These are phyloP conservation scores for Oplegnathus fasciatus DNA, from an alignment of 2,113 vertebrate genomes.

Conservation along the genomic window DNA sequence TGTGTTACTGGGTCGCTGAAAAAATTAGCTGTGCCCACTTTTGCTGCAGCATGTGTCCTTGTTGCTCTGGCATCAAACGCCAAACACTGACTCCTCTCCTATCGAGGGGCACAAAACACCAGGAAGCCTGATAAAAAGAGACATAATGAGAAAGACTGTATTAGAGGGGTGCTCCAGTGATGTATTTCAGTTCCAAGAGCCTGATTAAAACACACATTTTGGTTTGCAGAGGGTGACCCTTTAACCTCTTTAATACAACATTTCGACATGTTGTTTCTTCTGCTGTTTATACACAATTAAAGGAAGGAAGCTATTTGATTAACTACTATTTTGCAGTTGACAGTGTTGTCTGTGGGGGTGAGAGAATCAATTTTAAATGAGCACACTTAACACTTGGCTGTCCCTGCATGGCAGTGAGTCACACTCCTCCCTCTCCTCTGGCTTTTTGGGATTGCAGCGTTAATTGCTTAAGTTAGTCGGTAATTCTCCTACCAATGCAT, in stretches of 20 bases:
- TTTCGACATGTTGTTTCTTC: neutral
- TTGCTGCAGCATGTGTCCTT: neutral
- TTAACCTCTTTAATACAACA: neutral
- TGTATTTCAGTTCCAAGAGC: neutral
- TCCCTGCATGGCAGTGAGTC: conserved; percentile 10
- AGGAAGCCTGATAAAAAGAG: neutral
- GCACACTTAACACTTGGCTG: conserved; percentile 23
- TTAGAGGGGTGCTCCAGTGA: neutral
- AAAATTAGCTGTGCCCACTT: neutral
- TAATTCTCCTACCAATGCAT: conserved; percentile 12
- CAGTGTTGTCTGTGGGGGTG: neutral
- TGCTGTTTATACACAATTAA: conserved; percentile 33
- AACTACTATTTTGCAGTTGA: conserved; percentile 5
- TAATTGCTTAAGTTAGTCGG: neutral
- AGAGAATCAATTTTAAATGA: conserved; percentile 46
- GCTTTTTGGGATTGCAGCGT: neutral
- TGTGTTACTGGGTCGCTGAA: neutral
- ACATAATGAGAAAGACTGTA: neutral
- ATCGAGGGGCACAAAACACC: neutral
- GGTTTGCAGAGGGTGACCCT: neutral
- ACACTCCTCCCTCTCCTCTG: conserved; percentile 15
- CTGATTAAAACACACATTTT: neutral
- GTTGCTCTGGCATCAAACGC: neutral
- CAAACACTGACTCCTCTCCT: too few species aligned
- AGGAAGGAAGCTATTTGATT: neutral